A percentile compares a stretch with the other conserved stretches of the same genome.
These are phyloP conservation scores for Tachyglossus aculeatus DNA, from an alignment of 2,797 vertebrate species.

Conservation along the genomic window DNA sequence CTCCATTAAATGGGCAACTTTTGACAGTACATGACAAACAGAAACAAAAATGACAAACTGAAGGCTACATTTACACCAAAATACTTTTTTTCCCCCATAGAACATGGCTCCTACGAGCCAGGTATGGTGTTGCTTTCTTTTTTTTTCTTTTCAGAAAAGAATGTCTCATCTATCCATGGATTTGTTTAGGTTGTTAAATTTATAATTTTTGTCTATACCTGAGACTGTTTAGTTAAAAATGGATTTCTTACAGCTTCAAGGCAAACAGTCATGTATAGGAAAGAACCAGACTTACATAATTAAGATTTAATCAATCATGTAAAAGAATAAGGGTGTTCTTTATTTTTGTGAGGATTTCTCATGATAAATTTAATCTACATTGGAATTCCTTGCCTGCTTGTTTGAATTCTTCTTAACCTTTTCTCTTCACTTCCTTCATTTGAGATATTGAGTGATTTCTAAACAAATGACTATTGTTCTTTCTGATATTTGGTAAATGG, in stretches of 20 bases:
- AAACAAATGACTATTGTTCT: no score
- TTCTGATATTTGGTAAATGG: no score
- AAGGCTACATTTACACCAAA: not conserved
- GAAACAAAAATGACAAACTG: not conserved
- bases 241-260: conserved; percentile 1
- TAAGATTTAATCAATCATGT: not conserved
- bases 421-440: not conserved
- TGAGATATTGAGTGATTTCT: not conserved
- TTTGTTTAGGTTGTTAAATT: conserved; percentile 6
- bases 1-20: not conserved
- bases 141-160: not conserved
- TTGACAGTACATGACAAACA: not conserved
- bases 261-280: not conserved
- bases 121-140: not conserved
- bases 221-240: not conserved
- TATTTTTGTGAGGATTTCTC: not conserved
- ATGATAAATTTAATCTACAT: not conserved
- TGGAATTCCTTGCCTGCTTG: not conserved
- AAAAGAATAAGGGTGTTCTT: not conserved
- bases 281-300: not conserved
- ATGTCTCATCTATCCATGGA: not conserved
- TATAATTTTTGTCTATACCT: not conserved
- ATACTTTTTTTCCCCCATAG: not conserved
- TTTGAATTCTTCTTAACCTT: no score
- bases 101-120: not conserved